phyloP scores from a whole-genome alignment of 1,140 invertebrate genomes.

The Microplitis mediator region DNA sequence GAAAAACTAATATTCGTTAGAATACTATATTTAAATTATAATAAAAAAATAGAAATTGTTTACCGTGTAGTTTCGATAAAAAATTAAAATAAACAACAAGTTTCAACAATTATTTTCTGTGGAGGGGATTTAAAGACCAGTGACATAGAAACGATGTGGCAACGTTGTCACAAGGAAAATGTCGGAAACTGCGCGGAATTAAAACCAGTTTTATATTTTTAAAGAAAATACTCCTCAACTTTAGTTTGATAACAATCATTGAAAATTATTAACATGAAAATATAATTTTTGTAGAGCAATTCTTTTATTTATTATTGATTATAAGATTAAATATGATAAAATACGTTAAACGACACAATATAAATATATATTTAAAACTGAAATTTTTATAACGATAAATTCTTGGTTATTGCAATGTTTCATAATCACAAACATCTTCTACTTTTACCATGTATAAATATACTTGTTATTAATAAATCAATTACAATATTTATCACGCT shows the following conservation, averaged over 20 bases:
- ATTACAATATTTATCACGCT: not conserved
- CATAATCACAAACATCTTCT: no score
- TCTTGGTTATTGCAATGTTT: not conserved
- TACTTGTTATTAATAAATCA: not conserved
- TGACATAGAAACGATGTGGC: constrained; percentile 4
- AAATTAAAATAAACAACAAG: constrained; percentile 1
- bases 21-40: not conserved
- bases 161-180: constrained; percentile 2
- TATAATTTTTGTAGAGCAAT: not conserved
- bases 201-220: not conserved
- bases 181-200: not conserved
- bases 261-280: constrained; percentile 1
- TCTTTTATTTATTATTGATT: not conserved
- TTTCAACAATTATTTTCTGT: constrained; percentile 1
- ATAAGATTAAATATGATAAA: not conserved
- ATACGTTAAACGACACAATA: not conserved
- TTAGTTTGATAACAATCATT: not conserved
- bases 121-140: not conserved
- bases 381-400: not conserved
- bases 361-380: not conserved
- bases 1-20: no score
- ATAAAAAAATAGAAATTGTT: constrained; percentile 1
- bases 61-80: constrained; percentile 4
- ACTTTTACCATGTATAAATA: not conserved
- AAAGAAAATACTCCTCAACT: not conserved